Evolutionary conservation across 2,888 invertebrate species (phyloP).

Genomic region (Agrochola litura): DNA sequence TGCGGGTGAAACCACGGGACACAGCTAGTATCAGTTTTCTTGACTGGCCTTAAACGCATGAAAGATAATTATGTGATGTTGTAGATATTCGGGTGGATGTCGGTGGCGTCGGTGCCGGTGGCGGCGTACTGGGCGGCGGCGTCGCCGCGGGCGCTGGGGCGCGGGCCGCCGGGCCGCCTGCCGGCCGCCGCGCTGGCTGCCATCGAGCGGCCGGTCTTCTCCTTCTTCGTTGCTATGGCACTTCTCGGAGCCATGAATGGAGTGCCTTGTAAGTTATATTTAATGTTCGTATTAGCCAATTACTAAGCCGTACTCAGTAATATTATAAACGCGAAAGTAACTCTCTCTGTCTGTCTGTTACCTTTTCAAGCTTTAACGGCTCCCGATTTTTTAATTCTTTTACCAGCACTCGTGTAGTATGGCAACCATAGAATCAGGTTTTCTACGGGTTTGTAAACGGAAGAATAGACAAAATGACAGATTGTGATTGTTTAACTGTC

Average conservation of each 20-base stretch:
- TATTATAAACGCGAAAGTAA: neutral
- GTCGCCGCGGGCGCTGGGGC: conserved; percentile 77
- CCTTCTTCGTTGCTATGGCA: conserved; percentile 76
- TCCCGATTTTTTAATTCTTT: too few relatives aligned
- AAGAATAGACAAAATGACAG: too few relatives aligned
- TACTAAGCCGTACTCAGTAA: neutral
- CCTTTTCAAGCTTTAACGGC: neutral
- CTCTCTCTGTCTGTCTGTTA: neutral
- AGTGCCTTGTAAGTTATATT: conserved; percentile 75
- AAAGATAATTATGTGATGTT: neutral
- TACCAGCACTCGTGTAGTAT: too few relatives aligned
- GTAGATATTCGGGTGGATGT: conserved; percentile 81
- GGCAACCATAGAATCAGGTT: too few relatives aligned
- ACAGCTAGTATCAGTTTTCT: neutral
- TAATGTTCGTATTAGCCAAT: neutral
- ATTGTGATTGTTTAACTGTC: too few relatives aligned
- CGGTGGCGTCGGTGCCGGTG: conserved; percentile 74
- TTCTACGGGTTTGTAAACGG: too few relatives aligned
- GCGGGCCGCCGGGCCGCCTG: conserved; percentile 71
- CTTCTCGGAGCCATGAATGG: conserved; percentile 83
- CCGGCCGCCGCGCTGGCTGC: conserved; percentile 82
- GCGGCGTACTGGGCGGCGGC: conserved; percentile 79
- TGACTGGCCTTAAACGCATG: too few relatives aligned
- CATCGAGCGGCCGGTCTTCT: conserved; percentile 83
- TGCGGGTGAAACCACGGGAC: too few relatives aligned